Evolutionary conservation across 2,888 invertebrate genomes (phyloP).

Genomic region (Protodeltote pygarga): DNA sequence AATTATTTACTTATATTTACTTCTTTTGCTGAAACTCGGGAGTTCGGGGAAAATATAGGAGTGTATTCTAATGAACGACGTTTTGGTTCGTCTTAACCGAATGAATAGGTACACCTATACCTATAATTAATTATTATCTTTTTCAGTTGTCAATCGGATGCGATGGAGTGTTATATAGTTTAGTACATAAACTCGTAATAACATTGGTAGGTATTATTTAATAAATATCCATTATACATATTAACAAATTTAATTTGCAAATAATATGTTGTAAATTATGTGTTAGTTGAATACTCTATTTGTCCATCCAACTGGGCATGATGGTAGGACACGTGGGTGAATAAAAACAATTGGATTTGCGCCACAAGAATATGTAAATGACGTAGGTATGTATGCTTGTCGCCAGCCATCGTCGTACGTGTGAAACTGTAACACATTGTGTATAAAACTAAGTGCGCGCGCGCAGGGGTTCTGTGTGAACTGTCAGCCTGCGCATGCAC

Average conservation of each 20-base stretch:
- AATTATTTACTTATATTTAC: too few relatives aligned
- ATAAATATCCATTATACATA: too few relatives aligned
- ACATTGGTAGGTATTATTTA: not conserved
- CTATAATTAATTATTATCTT: too few relatives aligned
- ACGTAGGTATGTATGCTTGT: slow-evolving; percentile 12
- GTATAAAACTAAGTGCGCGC: slow-evolving; percentile 28
- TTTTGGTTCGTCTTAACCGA: too few relatives aligned
- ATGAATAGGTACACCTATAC: too few relatives aligned
- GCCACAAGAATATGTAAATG: slow-evolving; percentile 59
- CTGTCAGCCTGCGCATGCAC: slow-evolving; percentile 36
- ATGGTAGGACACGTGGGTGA: slow-evolving; percentile 56
- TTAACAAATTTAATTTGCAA: too few relatives aligned
- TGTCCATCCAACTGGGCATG: slow-evolving; percentile 28
- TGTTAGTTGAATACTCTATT: slow-evolving; percentile 6
- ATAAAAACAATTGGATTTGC: slow-evolving; percentile 65
- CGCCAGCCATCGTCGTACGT: slow-evolving; percentile 46
- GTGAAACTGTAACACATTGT: slow-evolving; percentile 73
- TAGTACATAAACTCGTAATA: slow-evolving; percentile 12
- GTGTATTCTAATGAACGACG: too few relatives aligned
- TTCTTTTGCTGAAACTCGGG: too few relatives aligned
- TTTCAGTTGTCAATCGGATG: too few relatives aligned
- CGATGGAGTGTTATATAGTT: slow-evolving; percentile 21
- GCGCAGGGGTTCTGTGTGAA: slow-evolving; percentile 53
- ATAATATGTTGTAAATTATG: too few relatives aligned
- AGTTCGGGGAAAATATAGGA: too few relatives aligned